Percentiles rank a stretch among this genome's conserved stretches.
phyloP scores from a whole-genome alignment of 2,113 vertebrate species.

The Eulemur rufifrons region DNA sequence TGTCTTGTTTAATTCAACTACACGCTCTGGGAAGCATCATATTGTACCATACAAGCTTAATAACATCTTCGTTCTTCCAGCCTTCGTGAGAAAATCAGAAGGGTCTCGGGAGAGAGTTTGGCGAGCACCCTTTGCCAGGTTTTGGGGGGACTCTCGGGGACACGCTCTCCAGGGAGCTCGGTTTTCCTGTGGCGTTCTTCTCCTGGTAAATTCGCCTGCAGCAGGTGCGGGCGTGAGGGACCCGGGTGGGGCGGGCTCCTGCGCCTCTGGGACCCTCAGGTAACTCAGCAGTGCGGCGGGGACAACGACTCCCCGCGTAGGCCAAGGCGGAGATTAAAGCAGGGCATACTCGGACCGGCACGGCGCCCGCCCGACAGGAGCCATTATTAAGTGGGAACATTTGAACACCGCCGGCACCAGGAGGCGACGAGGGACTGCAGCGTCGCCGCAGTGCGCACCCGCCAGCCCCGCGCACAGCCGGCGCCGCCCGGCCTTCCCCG shows the following conservation, averaged over 20 bases:
- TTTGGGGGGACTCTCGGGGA: not conserved
- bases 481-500: not conserved
- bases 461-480: too few relatives aligned
- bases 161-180: not conserved
- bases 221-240: not conserved
- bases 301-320: not conserved
- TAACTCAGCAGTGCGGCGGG: not conserved
- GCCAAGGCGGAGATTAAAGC: fast-evolving
- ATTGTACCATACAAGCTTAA: not conserved
- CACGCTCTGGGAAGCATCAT: not conserved
- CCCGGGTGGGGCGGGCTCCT: fast-evolving
- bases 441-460: fast-evolving
- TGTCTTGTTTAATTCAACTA: not conserved
- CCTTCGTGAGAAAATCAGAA: not conserved
- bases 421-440: fast-evolving
- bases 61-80: not conserved
- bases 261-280: not conserved
- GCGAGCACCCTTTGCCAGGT: not conserved
- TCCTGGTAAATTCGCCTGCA: not conserved
- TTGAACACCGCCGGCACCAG: not conserved
- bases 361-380: fast-evolving
- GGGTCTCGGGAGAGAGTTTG: not conserved
- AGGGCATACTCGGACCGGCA: fast-evolving
- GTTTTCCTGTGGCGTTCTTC: not conserved
- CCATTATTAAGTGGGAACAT: not conserved